Percentiles rank a stretch among this genome's conserved stretches.
Conservation (phyloP, 2,888 invertebrate genomes). For the Stenoptilia bipunctidactyla region DNA sequence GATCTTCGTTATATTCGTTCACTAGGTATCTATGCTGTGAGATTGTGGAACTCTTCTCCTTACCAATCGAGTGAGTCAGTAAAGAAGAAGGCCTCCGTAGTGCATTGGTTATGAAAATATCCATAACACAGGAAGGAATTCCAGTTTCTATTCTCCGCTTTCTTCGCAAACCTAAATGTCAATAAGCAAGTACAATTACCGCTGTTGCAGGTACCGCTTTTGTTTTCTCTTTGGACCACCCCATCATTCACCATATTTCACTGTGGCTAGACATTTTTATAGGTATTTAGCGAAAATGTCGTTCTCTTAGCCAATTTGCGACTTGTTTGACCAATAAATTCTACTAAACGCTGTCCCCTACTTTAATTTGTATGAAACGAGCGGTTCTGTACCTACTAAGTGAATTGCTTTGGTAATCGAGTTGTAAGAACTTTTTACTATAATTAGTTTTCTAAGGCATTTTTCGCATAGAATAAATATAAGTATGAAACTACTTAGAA, state of each 20-base stretch:
- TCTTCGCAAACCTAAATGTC: too few species aligned
- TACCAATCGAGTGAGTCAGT: too few species aligned
- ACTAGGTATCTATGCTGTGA: too few species aligned
- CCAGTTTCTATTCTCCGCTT: too few species aligned
- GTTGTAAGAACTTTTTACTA: background rate
- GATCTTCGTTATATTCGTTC: too few species aligned
- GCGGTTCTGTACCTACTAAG: background rate
- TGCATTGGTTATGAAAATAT: too few species aligned
- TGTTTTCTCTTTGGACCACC: conserved; percentile 20
- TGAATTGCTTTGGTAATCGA: background rate
- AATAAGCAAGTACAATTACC: too few species aligned
- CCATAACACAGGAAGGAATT: too few species aligned
- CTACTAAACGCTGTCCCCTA: conserved; percentile 13
- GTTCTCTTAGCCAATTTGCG: conserved; percentile 64
- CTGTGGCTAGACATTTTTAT: conserved; percentile 64
- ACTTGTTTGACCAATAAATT: conserved; percentile 66
- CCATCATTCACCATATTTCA: conserved; percentile 62
- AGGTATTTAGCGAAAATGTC: conserved; percentile 70
- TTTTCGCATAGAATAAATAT: background rate
- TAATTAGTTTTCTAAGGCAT: background rate
- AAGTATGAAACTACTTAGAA: background rate
- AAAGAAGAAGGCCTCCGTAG: too few species aligned
- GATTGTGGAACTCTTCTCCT: too few species aligned
- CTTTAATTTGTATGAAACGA: background rate
- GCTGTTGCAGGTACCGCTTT: too few species aligned